Base-by-base conservation (phyloP, 2,888 invertebrate genomes). In the Sminthurinus aureus region DNA sequence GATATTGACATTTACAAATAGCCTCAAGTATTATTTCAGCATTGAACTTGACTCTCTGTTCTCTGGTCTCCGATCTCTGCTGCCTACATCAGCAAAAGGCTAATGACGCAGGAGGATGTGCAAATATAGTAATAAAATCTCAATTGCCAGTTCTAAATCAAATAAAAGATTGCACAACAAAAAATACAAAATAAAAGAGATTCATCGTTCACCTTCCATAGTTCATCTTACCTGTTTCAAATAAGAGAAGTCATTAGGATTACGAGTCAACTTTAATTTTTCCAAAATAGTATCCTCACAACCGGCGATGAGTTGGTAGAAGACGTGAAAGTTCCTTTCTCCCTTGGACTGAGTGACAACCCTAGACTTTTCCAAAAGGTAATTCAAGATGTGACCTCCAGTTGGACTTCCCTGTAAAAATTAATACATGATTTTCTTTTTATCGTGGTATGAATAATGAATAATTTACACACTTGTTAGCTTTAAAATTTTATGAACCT, bases 311-410 rank as follows among this genome's bases (percentile, higher is more conserved):
- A 97, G 91, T 90, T 97, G 97, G 90, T 97, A 97, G 91, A 97
- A 97, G 82, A 97, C 94, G 89, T 97, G 97, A 92, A 97, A 97
- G 91, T 96, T 97, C 86, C 96, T 92, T 90, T 97, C 97, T 0
- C 96, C 96, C 0, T 91, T 89, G 88, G 94, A 94, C 90, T 97
- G 97, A 89, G 95, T 94, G 20, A 96, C 94, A 0, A 97, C 96
- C 84, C 97, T 93, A 0, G 96, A 96, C 90, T 97, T 97, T 90
- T 97, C 97, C 89, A 97, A 91, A 50, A 97, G 92, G 89, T 97
- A 97, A 91, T 96, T 96, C 80, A 97, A 91, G 87, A 97, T 96
- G 89, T 96, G 96, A 0, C 97, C 97, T 67, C 97, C 96, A 82
- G 95, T 93, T 0, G 96, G 96, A 76, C 94, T 94, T 0, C 94